Percentiles rank a stretch among this genome's conserved stretches.
Conservation (phyloP, 2,888 invertebrate genomes). For the Hipparchia semele region DNA sequence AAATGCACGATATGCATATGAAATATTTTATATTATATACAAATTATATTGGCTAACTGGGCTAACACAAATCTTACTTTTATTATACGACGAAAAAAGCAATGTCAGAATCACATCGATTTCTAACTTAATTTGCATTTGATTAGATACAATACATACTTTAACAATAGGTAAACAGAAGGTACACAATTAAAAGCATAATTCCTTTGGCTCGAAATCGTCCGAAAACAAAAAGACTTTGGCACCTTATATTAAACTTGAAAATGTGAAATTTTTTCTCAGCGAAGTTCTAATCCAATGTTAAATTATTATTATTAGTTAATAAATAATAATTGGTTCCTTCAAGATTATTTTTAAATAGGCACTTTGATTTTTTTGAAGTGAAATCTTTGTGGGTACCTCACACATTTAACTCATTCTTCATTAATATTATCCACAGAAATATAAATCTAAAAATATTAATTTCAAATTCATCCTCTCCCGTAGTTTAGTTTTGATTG, state of each 20-base stretch:
- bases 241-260: no score
- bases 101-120: neutral
- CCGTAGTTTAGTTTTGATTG: constrained; percentile 32
- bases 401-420: constrained; percentile 8
- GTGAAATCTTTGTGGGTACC: constrained; percentile 22
- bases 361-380: neutral
- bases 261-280: no score
- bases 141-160: no score
- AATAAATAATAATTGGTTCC: constrained; percentile 27
- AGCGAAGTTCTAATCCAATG: no score
- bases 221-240: no score
- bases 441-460: neutral
- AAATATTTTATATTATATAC: no score
- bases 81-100: neutral
- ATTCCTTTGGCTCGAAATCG: no score
- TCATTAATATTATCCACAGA: neutral
- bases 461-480: constrained; percentile 17
- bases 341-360: constrained; percentile 37
- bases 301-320: neutral
- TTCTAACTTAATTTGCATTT: neutral
- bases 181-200: no score
- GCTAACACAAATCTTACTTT: no score
- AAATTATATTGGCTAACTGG: no score
- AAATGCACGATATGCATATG: neutral
- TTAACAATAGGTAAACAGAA: no score